Base-by-base conservation (phyloP, 2,797 vertebrate genomes). In the Myripristis jacobus region DNA sequence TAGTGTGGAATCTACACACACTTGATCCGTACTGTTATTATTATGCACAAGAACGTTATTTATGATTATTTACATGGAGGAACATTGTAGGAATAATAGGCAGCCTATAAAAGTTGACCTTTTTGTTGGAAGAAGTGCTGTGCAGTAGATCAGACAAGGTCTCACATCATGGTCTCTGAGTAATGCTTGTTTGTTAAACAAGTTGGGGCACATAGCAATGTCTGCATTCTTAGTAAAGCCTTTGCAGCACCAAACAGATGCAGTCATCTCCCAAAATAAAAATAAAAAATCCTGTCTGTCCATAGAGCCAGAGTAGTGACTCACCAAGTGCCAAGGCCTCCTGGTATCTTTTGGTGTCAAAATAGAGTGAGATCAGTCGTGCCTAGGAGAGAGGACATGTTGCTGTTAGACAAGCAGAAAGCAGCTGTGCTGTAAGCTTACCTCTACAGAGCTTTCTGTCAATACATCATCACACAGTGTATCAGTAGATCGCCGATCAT, bases 331-430 rank as follows among this genome's bases (percentile, higher is more conserved):
- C 94, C 90, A 99, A 94, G 34, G 98, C 98, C 92, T 99, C 98
- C 86, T 96, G 98, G 93, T 98, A 99, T 93, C 96, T 93, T 95
- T 97, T 98, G 90, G 98, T 99, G 93, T 99, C 98, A 80, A 99
- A 98, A 92, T 99, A 99, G 87, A 99, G 94, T 2, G 98, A 96
- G 88, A 99, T 96, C 90, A 99, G 93, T 70, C 98, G 96, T 41
- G 97, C 96, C 98, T 99, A 92, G 53, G 73, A 68, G n/a, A 71
- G 22, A 80, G 4, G 60, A 22, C 71, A 19, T 46, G 60, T 36
- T 3, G 9, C 31, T 15, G 38, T 89, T 36, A 83, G 51, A 78
- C 9, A 11, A 64, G 16, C 44, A 48, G 41, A 48, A 25, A 58
- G 22, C 21, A 73, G 15, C 47, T 46, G 41, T 7, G 54, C 16